Base-by-base conservation (phyloP, 2,113 vertebrate species). In the Dolichotis patagonum region DNA sequence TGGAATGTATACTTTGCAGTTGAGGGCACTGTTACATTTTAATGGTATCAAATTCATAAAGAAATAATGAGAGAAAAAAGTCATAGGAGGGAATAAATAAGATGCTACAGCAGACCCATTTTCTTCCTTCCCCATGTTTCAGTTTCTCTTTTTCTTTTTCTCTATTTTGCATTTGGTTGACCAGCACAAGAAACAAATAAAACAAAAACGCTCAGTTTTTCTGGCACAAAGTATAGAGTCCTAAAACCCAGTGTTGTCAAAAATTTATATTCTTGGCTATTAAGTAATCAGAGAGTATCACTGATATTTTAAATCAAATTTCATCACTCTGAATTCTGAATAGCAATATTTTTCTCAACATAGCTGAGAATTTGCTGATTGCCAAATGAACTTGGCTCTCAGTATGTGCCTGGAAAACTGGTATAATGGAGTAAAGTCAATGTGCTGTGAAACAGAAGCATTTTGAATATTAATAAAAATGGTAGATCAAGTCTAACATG, bases 11-110 rank as follows among this genome's bases (percentile, higher is more conserved):
- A 13, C 26, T 12, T 9, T 65, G 7, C 13, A 14, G 7, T 35
- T 35, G 54, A 63, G 49, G 49, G 12, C 3, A 86, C 12, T 63
- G 30, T 46, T 56, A 26, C 83, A 62, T 85, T 62, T 63, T 81
- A 85, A 28, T 90, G 32, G 20, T 43, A 85, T 80, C 24, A 56
- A 38, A 69, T 95, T 75, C 32, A 87, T 75, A 94, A 94, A 80
- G 35, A 63, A 80, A 90, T 83, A 92, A 60, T 92, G 78, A 62
- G 49, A 81, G 41, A n/a, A 90, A 83, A 60, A 73, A 49, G 52
- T 54, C 35, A 49, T 0, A n/a, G 43, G 2, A 41, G 49, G 30
- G 10, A 52, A 63, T 62, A 14, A 60, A 65, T 73, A 83, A 82
- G 46, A 80, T 71, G 10, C 71, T 88, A 49, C 0, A n/a, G 62